Base-by-base conservation (phyloP, 2,797 vertebrate species). In the Pseudotriccus pelzelni region DNA sequence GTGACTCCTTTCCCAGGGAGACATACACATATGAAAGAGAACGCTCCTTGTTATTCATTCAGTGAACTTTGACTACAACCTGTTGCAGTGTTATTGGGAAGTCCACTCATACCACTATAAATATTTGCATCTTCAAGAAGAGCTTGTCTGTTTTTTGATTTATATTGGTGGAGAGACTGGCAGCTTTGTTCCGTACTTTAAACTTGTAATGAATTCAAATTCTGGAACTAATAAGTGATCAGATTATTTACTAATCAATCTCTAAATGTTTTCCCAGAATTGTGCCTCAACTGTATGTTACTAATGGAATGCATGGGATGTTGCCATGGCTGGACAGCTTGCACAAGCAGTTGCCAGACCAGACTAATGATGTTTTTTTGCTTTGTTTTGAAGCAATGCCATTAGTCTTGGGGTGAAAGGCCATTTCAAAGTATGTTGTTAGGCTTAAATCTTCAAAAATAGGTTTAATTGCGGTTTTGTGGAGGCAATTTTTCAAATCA, bases 401-500 rank as follows among this genome's bases (percentile, higher is more conserved):
- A 14, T 59, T 63, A 67, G 36, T 62, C 21, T 76, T 62, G 30
- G 30, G 3, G 5, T 28, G 22, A 88, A 55, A 69, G 27, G 24
- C 37, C 32, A 59, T 69, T 87, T 23, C 23, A 19, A 78, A 79
- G 25, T 23, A 9, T 27, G 44, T 36, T 68, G 21, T 56, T 88
- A 49, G 21, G 25, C 56, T 53, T 60, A 52, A 49, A 67, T 66
- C 37, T 44, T 84, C 6, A 50, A 50, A 85, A 67, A 7, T 17
- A 47, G 3, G 25, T 34, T 32, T 79, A 58, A 56, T 43, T 49
- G 34, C 49, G 21, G 17, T 41, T 83, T 79, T 62, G 14, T 82
- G 43, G 69, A 84, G 63, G 34, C 59, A 88, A 56, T 79, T 96
- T 23, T 96, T 91, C 62, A 92, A 87, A 88, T 92, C 84, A 82